These are phyloP conservation scores for Meloidogyne chitwoodi DNA, from an alignment of 1,140 invertebrate species.

Conservation along the genomic window DNA sequence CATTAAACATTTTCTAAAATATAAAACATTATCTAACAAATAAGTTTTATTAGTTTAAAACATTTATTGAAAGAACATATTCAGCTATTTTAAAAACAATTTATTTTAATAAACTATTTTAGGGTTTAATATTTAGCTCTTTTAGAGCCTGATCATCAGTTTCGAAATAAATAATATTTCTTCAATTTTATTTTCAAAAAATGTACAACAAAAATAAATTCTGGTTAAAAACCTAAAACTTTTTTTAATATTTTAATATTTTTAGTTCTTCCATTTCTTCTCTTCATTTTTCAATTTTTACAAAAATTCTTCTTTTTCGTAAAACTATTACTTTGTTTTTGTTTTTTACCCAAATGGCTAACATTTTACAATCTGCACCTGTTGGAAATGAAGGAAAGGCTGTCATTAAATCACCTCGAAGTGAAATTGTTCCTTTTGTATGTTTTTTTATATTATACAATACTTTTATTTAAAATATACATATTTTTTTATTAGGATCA, in stretches of 20 bases:
- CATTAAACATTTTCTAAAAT: too few species aligned
- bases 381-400: not conserved
- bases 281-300: not conserved
- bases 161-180: too few species aligned
- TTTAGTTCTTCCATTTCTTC: not conserved
- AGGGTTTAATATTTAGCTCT: too few species aligned
- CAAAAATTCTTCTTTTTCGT: not conserved
- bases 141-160: too few species aligned
- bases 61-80: too few species aligned
- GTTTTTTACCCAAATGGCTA: not conserved
- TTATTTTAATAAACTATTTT: too few species aligned
- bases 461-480: not conserved
- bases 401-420: not conserved
- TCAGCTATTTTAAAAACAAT: too few species aligned
- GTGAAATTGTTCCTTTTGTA: slow-evolving; percentile 11
- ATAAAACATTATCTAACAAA: too few species aligned
- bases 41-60: too few species aligned
- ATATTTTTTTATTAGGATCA: slow-evolving; percentile 1
- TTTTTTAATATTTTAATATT: not conserved
- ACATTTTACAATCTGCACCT: not conserved
- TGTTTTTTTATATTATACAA: not conserved
- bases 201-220: not conserved
- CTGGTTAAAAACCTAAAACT: not conserved
- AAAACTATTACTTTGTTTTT: not conserved
- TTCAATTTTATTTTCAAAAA: not conserved